Base-by-base conservation (phyloP, 35 echinoderm and acorn worm genomes). In the Ophioderma brevispina region DNA sequence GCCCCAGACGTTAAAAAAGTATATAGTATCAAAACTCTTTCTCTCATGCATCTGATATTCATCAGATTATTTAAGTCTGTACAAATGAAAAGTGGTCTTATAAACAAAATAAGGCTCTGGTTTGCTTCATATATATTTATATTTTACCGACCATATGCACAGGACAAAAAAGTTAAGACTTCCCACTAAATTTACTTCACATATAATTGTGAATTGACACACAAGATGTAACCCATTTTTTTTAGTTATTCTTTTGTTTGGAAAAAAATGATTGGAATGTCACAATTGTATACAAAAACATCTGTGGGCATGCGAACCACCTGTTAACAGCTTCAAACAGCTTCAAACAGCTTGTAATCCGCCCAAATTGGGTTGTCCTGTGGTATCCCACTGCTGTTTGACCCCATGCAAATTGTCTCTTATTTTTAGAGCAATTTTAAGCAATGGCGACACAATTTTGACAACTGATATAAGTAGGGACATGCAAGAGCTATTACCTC, bases 81-180 rank as follows among this genome's bases (percentile, higher is more conserved):
- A 70, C 59, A 70, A 70, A 70, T 70, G 59, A 70, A 46, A 70
- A 70, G 59, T 70, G 59, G 59, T 70, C 59, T 70, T 70, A 70
- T 70, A 70, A 70, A 70, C 59, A 70, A 70, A 70, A 70, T 70
- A 70, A 70, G 59, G 59, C 59, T 70, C 59, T 70, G 59, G 15
- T 46, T 8, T 46, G 41, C 59, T 70, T 70, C 59, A 70, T 70
- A 70, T 70, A 70, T 70, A 15, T 70, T 15, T 70, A 70, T 15
- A 15, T 70, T 18, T 70, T 18, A 70, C 28, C 59, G 59, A 70
- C 59, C 59, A 70, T 70, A 70, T 70, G 59, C 59, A 70, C 59
- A 70, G 59, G 59, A 70, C 59, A 30, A 70, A 70, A 70, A 70
- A 25, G 5, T 70, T 8, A 46, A 46, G 41, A 46, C 41, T 46